A percentile compares a stretch with the other conserved stretches of the same genome.
These are phyloP conservation scores for Zaprionus africanus DNA, from an alignment of 1,140 invertebrate species.

Conservation along the genomic window DNA sequence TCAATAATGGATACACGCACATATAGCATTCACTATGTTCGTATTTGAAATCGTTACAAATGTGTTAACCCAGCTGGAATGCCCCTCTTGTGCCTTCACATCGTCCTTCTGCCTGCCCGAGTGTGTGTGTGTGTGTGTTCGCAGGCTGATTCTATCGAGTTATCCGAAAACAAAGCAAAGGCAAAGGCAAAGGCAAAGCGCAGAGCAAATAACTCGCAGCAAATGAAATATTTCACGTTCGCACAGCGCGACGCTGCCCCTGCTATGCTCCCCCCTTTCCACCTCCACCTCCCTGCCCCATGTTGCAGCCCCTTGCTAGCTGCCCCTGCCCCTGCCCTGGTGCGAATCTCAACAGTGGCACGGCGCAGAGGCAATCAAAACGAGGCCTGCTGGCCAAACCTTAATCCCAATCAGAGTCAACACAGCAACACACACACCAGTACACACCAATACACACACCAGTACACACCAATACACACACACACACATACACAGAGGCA, in stretches of 20 bases:
- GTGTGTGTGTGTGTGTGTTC: not conserved
- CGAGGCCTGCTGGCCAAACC: slow-evolving; percentile 65
- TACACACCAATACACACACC: not conserved
- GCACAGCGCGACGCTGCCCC: not conserved
- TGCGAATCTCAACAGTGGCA: slow-evolving; percentile 24
- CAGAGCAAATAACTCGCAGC: slow-evolving; percentile 72
- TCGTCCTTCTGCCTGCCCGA: not conserved
- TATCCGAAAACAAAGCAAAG: slow-evolving; percentile 34
- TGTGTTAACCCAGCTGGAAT: slow-evolving; percentile 22
- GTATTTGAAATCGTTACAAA: slow-evolving; percentile 6
- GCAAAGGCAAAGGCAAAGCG: slow-evolving; percentile 41
- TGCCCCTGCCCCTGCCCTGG: not conserved
- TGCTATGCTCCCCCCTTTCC: not conserved
- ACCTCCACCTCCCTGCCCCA: not conserved
- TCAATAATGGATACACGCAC: not conserved
- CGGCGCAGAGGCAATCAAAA: slow-evolving; percentile 73
- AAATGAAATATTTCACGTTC: slow-evolving; percentile 78
- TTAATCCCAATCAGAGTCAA: slow-evolving; percentile 77
- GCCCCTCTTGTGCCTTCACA: not conserved
- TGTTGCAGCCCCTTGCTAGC: not conserved
- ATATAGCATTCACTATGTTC: not conserved
- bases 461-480: not conserved
- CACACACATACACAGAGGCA: not conserved
- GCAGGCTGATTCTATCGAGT: slow-evolving; percentile 27
- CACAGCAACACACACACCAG: slow-evolving; percentile 46